Conservation (phyloP, 2,888 invertebrate species). For the Gastrophysa polygoni region DNA sequence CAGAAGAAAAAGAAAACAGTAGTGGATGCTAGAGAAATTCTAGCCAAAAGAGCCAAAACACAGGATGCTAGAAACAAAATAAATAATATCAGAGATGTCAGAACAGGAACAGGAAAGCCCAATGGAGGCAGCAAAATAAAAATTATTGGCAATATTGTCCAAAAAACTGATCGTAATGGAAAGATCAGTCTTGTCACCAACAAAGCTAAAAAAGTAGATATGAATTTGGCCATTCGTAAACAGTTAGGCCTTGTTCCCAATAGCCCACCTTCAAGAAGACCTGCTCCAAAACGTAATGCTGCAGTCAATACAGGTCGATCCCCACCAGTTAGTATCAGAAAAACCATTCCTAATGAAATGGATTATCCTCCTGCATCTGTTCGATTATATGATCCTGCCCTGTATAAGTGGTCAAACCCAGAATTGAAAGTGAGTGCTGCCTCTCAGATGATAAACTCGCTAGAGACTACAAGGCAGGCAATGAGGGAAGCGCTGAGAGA, state of each 20-base stretch:
- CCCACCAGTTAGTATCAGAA: conserved; percentile 36
- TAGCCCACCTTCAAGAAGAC: conserved; percentile 23
- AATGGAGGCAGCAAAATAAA: conserved; percentile 52
- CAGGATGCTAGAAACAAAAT: conserved; percentile 78
- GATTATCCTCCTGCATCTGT: conserved; percentile 35
- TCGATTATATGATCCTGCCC: conserved; percentile 34
- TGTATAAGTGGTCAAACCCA: conserved; percentile 49
- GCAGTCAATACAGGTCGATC: conserved; percentile 26
- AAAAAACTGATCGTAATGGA: conserved; percentile 62
- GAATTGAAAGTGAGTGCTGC: conserved; percentile 39
- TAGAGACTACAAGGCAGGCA: conserved; percentile 43
- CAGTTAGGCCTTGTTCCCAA: conserved; percentile 51
- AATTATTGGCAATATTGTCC: conserved; percentile 57
- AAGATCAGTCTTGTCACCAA: conserved; percentile 62
- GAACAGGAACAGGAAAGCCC: conserved; percentile 47
- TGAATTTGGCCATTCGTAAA: conserved; percentile 55
- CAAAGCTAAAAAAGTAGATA: conserved; percentile 51
- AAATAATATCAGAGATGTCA: conserved; percentile 66
- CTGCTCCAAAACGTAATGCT: conserved; percentile 34
- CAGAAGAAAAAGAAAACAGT: conserved; percentile 78
- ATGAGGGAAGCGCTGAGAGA: conserved; percentile 42
- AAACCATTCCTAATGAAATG: conserved; percentile 51
- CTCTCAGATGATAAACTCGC: conserved; percentile 45
- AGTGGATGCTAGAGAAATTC: conserved; percentile 79
- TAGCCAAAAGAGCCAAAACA: conserved; percentile 75